Conservation (phyloP, 2,113 vertebrate species). For the Oreotrochilus melanogaster region DNA sequence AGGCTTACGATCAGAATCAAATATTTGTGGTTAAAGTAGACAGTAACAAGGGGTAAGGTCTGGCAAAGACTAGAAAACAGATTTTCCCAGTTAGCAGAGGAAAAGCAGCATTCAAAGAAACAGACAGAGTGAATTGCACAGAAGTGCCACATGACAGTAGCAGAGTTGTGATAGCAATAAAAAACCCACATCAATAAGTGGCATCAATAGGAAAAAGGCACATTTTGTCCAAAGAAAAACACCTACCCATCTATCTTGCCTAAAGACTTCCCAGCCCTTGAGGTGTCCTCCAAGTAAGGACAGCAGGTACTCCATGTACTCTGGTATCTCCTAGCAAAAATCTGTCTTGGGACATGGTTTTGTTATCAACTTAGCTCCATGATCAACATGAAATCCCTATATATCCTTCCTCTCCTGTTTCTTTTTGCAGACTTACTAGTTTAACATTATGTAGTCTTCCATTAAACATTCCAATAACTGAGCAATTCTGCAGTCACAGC, state of each 20-base stretch:
- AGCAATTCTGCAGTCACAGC: background rate
- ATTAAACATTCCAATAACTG: background rate
- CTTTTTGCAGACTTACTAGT: background rate
- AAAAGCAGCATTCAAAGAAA: background rate
- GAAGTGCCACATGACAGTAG: background rate
- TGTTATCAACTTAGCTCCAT: background rate
- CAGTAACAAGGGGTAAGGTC: background rate
- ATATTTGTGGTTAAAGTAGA: background rate
- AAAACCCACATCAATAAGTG: background rate
- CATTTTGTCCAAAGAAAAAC: background rate
- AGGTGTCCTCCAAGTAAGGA: background rate
- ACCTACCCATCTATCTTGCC: background rate
- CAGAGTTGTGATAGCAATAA: background rate
- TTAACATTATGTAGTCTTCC: background rate
- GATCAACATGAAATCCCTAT: background rate
- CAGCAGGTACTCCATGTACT: background rate
- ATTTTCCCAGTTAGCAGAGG: fast-evolving
- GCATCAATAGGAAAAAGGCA: background rate
- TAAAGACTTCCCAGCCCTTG: background rate
- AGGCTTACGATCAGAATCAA: background rate
- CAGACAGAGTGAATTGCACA: background rate
- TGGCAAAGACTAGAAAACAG: background rate
- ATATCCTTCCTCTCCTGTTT: background rate
- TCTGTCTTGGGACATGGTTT: background rate
- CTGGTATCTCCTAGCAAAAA: background rate